Evolutionary conservation across 2,888 invertebrate species (phyloP).

Genomic region (Apoda limacodes): DNA sequence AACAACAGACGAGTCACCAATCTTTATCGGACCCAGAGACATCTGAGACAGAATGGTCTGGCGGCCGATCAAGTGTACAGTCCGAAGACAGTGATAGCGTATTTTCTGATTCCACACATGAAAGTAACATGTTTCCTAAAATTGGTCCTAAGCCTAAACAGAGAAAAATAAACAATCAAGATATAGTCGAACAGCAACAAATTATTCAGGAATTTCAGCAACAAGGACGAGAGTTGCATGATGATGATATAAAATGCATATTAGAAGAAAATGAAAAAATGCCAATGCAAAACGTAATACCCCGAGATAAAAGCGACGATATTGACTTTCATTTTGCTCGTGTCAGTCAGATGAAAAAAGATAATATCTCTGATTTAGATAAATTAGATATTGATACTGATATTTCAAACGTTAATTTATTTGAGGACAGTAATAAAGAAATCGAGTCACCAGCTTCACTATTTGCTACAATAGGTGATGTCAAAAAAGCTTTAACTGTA

Average conservation of each 20-base stretch:
- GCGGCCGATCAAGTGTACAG: conserved; percentile 74
- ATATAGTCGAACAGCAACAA: conserved; percentile 61
- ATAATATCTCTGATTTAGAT: conserved; percentile 55
- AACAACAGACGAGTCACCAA: conserved; percentile 70
- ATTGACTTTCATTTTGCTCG: conserved; percentile 66
- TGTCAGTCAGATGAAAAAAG: conserved; percentile 65
- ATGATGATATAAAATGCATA: conserved; percentile 40
- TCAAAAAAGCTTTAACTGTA: conserved; percentile 71
- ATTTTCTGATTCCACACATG: conserved; percentile 76
- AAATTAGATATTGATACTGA: conserved; percentile 71
- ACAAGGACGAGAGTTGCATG: conserved; percentile 46
- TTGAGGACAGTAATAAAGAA: conserved; percentile 72
- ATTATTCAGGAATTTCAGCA: conserved; percentile 60
- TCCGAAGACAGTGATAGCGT: conserved; percentile 83
- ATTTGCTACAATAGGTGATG: conserved; percentile 82
- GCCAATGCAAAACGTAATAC: conserved; percentile 29
- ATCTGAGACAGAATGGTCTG: conserved; percentile 78
- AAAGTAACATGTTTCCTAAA: conserved; percentile 74
- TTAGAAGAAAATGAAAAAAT: conserved; percentile 49
- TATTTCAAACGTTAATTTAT: conserved; percentile 67
- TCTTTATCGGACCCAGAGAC: conserved; percentile 83
- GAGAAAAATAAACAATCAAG: conserved; percentile 59
- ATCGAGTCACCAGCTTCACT: conserved; percentile 73
- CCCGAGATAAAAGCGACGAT: conserved; percentile 61
- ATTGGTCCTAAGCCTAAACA: conserved; percentile 59